These are phyloP conservation scores for Acronicta alni DNA, from an alignment of 2,888 invertebrate species.

Conservation along the genomic window DNA sequence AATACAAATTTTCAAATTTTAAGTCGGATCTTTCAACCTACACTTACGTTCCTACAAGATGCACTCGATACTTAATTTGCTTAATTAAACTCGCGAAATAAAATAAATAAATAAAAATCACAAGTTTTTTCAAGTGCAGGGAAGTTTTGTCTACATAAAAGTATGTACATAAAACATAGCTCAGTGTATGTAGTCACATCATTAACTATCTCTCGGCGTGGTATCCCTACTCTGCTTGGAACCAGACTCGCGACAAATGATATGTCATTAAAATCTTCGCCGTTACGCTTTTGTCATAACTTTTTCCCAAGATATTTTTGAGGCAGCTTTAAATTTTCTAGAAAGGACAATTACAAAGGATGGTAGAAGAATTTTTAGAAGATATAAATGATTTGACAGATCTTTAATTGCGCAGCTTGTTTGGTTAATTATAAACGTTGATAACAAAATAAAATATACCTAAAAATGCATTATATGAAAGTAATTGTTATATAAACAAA, in stretches of 20 bases:
- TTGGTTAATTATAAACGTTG: too few species aligned
- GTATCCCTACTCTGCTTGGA: conserved; percentile 13
- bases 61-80: conserved; percentile 15
- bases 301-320: conserved; percentile 28
- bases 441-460: too few species aligned
- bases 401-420: too few species aligned
- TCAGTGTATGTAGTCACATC: conserved; percentile 7
- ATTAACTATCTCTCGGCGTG: conserved; percentile 29
- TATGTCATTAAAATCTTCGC: conserved; percentile 50
- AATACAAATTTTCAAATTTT: too few species aligned
- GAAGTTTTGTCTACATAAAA: conserved; percentile 19
- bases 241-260: conserved; percentile 43
- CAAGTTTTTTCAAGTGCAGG: conserved; percentile 4
- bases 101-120: too few species aligned
- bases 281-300: conserved; percentile 26
- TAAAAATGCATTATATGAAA: too few species aligned
- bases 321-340: conserved; percentile 5
- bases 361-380: too few species aligned
- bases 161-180: conserved; percentile 11
- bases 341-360: neutral
- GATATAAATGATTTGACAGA: too few species aligned
- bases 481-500: too few species aligned
- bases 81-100: conserved; percentile 8
- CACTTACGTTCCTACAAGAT: too few species aligned
- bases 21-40: too few species aligned